Base-by-base conservation (phyloP, 1,140 invertebrate species). In the Schmidtea mediterranea region DNA sequence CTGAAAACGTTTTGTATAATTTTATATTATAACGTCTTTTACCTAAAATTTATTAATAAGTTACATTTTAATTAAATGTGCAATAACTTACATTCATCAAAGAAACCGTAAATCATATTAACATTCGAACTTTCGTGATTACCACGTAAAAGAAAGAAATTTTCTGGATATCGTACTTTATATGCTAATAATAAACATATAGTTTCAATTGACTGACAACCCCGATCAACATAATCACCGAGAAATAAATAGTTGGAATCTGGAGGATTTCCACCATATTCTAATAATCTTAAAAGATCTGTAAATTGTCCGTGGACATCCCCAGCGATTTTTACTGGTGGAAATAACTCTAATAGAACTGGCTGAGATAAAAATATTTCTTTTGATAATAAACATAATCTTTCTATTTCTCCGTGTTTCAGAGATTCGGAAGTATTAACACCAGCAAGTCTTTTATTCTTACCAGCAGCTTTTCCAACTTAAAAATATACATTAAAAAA, bases 41-140 rank as follows among this genome's bases (percentile, higher is more conserved):
- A n/a, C n/a, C n/a, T n/a, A n/a, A n/a, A n/a, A n/a, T n/a, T 32
- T 32, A 32, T 32, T 32, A 6, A 32, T 32, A 6, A 6, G 3
- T 32, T 10, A 32, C 3, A 32, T 32, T 6, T 32, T 32, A 32
- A 32, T 10, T 32, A 32, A 32, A 32, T n/a, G n/a, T n/a, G n/a
- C n/a, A 10, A 32, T 6, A 32, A 32, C 26, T 32, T 6, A 32
- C 26, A 41, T 19, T 41, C 40, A 23, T 41, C 22, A 10, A 6
- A 19, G 56, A 73, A 73, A 19, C 71, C 71, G 59, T 73, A 73
- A 18, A 72, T 71, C 50, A 71, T 58, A 62, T 75, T 76, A 55
- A 76, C 74, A 52, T 67, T 69, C 32, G 71, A 70, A 58, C 72
- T 73, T 61, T 75, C 74, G 58, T 75, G 74, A 56, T 75, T 75